These are phyloP conservation scores for Eilema griseolum DNA, from an alignment of 2,888 invertebrate species.

Conservation along the genomic window DNA sequence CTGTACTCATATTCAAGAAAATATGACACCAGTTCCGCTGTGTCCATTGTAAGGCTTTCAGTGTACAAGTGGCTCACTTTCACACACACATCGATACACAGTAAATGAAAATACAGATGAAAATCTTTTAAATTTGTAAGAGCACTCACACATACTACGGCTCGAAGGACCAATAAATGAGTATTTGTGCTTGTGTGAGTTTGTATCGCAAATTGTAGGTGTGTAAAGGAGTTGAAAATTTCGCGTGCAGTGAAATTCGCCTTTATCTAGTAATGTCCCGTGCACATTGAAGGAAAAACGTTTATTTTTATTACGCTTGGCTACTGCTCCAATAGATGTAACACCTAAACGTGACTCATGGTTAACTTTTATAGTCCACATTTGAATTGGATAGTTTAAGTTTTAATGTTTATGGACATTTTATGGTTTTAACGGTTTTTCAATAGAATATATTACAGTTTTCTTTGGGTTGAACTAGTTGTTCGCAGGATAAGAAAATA, in stretches of 20 bases:
- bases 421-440: slow-evolving; percentile 34
- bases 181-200: slow-evolving; percentile 22
- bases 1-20: slow-evolving; percentile 68
- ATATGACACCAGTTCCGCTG: slow-evolving; percentile 64
- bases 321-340: slow-evolving; percentile 49
- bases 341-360: slow-evolving; percentile 62
- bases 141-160: slow-evolving; percentile 20
- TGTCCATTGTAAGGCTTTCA: slow-evolving; percentile 56
- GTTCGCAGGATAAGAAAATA: background rate
- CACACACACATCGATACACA: slow-evolving; percentile 39
- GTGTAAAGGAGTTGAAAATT: slow-evolving; percentile 32
- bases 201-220: slow-evolving; percentile 35
- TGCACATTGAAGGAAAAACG: slow-evolving; percentile 55
- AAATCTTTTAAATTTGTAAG: slow-evolving; percentile 31
- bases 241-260: slow-evolving; percentile 43
- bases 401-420: slow-evolving; percentile 46
- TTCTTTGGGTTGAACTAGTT: slow-evolving; percentile 7
- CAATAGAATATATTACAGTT: slow-evolving; percentile 16
- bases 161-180: slow-evolving; percentile 15
- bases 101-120: slow-evolving; percentile 25
- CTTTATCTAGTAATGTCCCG: slow-evolving; percentile 52
- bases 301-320: slow-evolving; percentile 62
- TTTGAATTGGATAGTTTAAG: slow-evolving; percentile 50
- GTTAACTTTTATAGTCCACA: slow-evolving; percentile 49
- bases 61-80: slow-evolving; percentile 47